phyloP scores from a whole-genome alignment of 2,797 vertebrate genomes.

The Mormyrops attenuatus region DNA sequence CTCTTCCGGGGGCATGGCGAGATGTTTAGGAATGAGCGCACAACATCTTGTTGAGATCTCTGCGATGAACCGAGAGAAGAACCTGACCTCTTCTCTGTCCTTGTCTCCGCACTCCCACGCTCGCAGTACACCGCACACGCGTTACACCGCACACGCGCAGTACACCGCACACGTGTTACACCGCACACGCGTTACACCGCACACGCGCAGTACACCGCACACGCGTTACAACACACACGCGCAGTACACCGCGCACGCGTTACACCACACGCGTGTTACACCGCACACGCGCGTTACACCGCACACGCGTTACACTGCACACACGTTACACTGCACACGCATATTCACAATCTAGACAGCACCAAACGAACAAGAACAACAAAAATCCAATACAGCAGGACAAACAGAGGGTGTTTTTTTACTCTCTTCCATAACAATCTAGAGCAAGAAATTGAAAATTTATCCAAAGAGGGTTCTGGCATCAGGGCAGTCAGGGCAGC shows the following conservation, averaged over 20 bases:
- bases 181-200: too few relatives aligned
- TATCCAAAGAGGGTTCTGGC: slow-evolving; percentile 10
- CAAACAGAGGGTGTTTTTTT: slow-evolving; percentile 1
- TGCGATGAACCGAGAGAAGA: slow-evolving; percentile 33
- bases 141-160: too few relatives aligned
- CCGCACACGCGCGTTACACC: too few relatives aligned
- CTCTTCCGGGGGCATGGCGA: slow-evolving; percentile 38
- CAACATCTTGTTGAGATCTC: slow-evolving; percentile 35
- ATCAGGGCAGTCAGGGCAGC: neutral
- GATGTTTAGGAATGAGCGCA: slow-evolving; percentile 37
- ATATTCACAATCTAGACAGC: slow-evolving; percentile 21
- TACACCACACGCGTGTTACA: too few relatives aligned
- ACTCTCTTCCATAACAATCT: neutral
- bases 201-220: too few relatives aligned
- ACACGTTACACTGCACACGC: neutral
- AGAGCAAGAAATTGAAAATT: neutral
- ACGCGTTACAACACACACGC: too few relatives aligned
- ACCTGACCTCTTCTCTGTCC: slow-evolving; percentile 18
- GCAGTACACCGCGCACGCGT: neutral
- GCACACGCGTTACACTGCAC: neutral
- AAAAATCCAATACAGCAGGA: neutral
- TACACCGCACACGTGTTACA: too few relatives aligned
- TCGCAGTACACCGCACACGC: neutral
- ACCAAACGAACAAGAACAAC: slow-evolving; percentile 21
- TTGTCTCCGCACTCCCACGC: slow-evolving; percentile 13